These are phyloP conservation scores for Cyaniris semiargus DNA, from an alignment of 2,888 invertebrate species.

Conservation along the genomic window DNA sequence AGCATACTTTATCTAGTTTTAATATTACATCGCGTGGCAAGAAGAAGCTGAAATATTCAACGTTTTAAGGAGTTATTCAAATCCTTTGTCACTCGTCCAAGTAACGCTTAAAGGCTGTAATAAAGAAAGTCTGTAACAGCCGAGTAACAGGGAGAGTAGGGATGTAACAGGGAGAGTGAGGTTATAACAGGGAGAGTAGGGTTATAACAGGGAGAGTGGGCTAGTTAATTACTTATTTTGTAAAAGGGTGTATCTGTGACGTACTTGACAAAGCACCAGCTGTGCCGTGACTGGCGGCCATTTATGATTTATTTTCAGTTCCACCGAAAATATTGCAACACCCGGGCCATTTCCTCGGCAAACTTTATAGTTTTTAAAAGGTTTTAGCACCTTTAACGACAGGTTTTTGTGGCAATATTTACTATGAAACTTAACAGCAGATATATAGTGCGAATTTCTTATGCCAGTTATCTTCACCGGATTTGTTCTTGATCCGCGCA, in stretches of 20 bases:
- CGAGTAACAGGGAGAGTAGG: neutral
- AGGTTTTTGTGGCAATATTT: neutral
- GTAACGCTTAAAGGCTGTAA: neutral
- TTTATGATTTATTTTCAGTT: neutral
- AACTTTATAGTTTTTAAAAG: neutral
- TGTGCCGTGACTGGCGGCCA: neutral
- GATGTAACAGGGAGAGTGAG: no score
- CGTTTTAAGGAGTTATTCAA: neutral
- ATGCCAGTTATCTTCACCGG: no score
- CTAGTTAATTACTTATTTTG: conserved; percentile 15
- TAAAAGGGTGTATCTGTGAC: conserved; percentile 16
- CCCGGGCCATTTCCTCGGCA: neutral
- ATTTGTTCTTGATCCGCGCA: no score
- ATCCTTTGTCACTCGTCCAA: conserved; percentile 2
- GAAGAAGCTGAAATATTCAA: neutral
- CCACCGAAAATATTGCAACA: neutral
- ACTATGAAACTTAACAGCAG: neutral
- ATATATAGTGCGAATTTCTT: no score
- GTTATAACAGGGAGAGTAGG: neutral
- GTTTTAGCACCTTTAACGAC: neutral
- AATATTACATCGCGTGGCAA: neutral
- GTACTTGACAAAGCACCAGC: neutral
- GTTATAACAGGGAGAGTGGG: neutral
- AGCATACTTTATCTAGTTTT: neutral
- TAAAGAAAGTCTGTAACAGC: neutral